Percentiles rank a stretch among this genome's conserved stretches.
Evolutionary conservation across 2,113 vertebrate genomes (phyloP).

Genomic region (Aptenodytes patagonicus): DNA sequence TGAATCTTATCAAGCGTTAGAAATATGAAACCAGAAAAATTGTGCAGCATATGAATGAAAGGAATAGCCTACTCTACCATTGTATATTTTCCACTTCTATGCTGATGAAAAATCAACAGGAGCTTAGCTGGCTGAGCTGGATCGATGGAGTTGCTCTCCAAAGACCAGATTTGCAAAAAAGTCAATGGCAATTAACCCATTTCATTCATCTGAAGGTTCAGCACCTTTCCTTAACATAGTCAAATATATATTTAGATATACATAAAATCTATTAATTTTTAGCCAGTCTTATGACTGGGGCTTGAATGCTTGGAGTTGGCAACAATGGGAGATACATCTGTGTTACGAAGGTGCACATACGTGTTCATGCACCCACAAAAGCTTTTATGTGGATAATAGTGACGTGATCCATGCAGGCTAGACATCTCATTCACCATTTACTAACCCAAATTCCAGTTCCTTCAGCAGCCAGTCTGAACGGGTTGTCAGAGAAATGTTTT

Average conservation of each 20-base stretch:
- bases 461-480: neutral
- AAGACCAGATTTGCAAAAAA: neutral
- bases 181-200: neutral
- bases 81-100: neutral
- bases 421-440: neutral
- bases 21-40: neutral
- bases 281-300: neutral
- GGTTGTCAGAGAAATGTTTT: neutral
- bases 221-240: neutral
- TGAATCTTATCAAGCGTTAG: neutral
- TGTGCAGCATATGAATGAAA: neutral
- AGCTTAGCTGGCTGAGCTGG: neutral
- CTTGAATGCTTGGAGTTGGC: neutral
- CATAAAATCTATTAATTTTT: neutral
- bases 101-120: neutral
- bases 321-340: neutral
- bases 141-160: neutral
- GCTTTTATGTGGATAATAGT: neutral
- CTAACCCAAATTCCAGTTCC: neutral
- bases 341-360: accelerated
- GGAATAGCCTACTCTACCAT: neutral
- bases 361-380: neutral
- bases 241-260: neutral
- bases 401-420: neutral
- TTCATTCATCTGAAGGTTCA: neutral